Conservation (phyloP, 2,797 vertebrate genomes). For the Danionella dracula region DNA sequence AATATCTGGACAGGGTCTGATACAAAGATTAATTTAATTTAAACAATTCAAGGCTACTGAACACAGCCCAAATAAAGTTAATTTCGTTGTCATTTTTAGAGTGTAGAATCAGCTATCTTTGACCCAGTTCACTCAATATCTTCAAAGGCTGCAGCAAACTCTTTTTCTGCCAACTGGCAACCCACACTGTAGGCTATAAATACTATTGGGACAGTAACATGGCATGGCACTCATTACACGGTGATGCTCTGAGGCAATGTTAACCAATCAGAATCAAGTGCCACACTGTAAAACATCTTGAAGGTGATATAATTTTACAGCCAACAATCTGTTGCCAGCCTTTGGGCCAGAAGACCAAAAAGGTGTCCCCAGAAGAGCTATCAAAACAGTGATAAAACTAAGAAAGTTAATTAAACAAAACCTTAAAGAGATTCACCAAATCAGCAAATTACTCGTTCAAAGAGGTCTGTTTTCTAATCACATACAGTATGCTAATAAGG, state of each 20-base stretch:
- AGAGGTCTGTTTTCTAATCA: too few species aligned
- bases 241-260: background rate
- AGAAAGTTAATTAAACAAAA: background rate
- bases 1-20: too few species aligned
- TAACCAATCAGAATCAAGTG: background rate
- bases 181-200: background rate
- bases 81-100: too few species aligned
- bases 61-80: too few species aligned
- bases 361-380: background rate
- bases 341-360: background rate
- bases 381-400: background rate
- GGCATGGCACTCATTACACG: background rate
- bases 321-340: background rate
- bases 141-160: background rate
- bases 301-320: background rate
- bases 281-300: background rate
- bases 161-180: background rate
- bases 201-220: background rate
- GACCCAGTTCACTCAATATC: background rate
- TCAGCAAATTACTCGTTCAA: background rate
- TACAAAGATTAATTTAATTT: too few species aligned
- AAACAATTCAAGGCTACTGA: too few species aligned
- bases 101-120: background rate
- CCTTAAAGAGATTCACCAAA: background rate
- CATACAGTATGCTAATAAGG: too few species aligned